Evolutionary conservation across 2,888 invertebrate genomes (phyloP).

Genomic region (Liopterus haemorrhoidalis): DNA sequence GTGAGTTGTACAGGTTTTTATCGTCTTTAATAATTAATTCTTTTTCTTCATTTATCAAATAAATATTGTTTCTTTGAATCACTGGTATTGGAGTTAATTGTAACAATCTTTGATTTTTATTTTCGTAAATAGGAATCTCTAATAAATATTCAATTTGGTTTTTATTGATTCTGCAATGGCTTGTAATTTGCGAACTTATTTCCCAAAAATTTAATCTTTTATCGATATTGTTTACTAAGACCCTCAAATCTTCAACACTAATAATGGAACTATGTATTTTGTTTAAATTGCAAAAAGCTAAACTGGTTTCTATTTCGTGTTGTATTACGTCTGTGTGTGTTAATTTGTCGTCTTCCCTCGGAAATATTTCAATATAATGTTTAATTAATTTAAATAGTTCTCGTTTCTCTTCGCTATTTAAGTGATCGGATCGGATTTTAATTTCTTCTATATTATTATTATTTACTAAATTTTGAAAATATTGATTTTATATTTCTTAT

Average conservation of each 20-base stretch:
- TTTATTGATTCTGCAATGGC: neutral
- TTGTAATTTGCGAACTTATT: neutral
- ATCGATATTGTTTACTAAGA: neutral
- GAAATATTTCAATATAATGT: no score
- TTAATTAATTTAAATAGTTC: no score
- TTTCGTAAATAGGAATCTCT: neutral
- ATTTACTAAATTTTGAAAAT: no score
- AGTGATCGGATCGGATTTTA: no score
- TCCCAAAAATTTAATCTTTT: neutral
- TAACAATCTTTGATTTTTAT: neutral
- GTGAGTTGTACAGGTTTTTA: neutral
- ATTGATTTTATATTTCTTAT: no score
- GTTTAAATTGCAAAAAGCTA: conserved; percentile 1
- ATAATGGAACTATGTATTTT: conserved; percentile 4
- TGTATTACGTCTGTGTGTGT: no score
- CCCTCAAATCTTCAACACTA: neutral
- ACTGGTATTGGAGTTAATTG: conserved; percentile 4
- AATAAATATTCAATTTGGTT: neutral
- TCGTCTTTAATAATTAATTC: neutral
- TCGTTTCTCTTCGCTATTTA: no score
- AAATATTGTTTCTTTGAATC: neutral
- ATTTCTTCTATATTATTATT: no score
- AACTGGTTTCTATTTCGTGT: conserved; percentile 1
- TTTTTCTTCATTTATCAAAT: conserved; percentile 1
- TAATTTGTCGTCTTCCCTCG: no score